Conservation (phyloP, 2,888 invertebrate genomes). For the Boloria selene region DNA sequence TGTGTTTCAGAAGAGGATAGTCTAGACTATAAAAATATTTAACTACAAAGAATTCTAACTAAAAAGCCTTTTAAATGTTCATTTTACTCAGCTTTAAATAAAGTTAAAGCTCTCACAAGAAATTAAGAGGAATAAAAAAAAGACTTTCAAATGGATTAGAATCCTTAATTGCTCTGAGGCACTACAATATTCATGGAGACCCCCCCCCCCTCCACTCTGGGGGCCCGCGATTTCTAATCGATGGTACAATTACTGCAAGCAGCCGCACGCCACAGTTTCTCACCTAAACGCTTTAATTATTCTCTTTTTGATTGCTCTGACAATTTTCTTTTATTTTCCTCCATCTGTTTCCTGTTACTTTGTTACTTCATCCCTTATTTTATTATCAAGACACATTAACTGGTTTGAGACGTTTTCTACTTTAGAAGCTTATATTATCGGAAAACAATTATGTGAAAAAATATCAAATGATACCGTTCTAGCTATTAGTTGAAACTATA, state of each 20-base stretch:
- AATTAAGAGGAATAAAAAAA: slow-evolving; percentile 18
- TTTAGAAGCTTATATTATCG: too few relatives aligned
- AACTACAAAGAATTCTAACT: neutral
- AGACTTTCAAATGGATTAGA: slow-evolving; percentile 28
- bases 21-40: too few relatives aligned
- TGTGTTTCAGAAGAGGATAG: too few relatives aligned
- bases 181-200: slow-evolving; percentile 25
- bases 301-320: neutral
- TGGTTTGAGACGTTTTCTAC: neutral
- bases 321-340: neutral
- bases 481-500: neutral
- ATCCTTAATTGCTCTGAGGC: slow-evolving; percentile 24
- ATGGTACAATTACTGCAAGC: slow-evolving; percentile 17
- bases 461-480: too few relatives aligned
- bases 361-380: neutral
- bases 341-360: neutral
- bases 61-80: neutral
- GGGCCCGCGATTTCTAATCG: slow-evolving; percentile 19
- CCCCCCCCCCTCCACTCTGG: neutral
- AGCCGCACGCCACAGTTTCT: neutral
- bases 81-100: slow-evolving; percentile 8
- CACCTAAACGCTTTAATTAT: slow-evolving; percentile 14
- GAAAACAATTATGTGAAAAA: too few relatives aligned
- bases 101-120: slow-evolving; percentile 11
- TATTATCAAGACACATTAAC: too few relatives aligned